Evolutionary conservation across 2,113 vertebrate genomes (phyloP), one percentile per base, ranked within the genome.

Genomic region (Falco punctatus): DNA sequence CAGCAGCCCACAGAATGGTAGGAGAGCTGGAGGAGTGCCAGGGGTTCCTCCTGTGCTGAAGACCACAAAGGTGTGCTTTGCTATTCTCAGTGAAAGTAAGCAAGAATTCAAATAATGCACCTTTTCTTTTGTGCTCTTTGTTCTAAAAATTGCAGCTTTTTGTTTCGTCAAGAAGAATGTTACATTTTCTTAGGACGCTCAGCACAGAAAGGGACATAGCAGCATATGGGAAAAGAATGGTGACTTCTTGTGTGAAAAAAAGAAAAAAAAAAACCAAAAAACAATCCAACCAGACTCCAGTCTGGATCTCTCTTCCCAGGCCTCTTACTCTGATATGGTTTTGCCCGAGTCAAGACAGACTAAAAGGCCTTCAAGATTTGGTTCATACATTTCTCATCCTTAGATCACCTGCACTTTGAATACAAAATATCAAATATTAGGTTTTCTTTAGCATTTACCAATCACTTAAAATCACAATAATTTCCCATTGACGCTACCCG

Each of bases 151-250:
- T 17, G 40, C 78, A 95, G 55, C 10, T 51, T 86, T 91, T 90
- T 95, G 62, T 96, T 85, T 92, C 77, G 70, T 74, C 38, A 84
- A 77, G 67, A 97, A 81, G 81, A 95, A 71, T 52, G 35, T 83
- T 91, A 81, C 61, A 85, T 93, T 81, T 62, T 97, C 81, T 89
- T 52, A 81, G 59, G 75, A 57, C 93, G 42, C 38, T 66, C 51
- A 81, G 51, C 66, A 86, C 6, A 49, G 88, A 82, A 66, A n/a
- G 9, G 54, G 84, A 96, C 64, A 75, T 19, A 92, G 88, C 35
- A 94, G 87, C 30, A 66, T 14, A n/a, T 6, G 2, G 33, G 26
- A 10, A 6, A 42, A 86, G 35, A 66, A 55, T 1, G 0, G 38
- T 24, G 42, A 78, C 21, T n/a, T 59, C 32, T 12, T 73, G 3